Conservation (phyloP, 2,888 invertebrate species). For the Drosophila antonietae region DNA sequence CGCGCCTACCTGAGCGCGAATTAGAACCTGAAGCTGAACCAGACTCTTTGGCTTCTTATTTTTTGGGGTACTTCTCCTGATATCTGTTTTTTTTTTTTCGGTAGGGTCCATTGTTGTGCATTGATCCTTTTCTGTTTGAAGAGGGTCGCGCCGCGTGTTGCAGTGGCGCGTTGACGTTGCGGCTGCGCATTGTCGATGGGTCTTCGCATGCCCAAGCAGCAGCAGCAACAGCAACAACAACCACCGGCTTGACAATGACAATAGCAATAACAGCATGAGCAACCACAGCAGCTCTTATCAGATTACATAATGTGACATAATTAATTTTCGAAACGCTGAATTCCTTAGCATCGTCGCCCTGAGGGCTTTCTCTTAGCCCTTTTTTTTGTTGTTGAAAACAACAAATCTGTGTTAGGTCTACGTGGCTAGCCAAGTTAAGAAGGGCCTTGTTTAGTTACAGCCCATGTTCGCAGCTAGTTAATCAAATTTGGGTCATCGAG, state of each 20-base stretch:
- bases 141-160: conserved; percentile 63
- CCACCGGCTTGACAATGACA: conserved; percentile 36
- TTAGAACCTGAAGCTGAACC: conserved; percentile 31
- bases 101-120: conserved; percentile 27
- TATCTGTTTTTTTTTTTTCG: not conserved
- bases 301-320: conserved; percentile 84
- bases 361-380: conserved; percentile 36
- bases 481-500: conserved; percentile 72
- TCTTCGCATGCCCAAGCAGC: conserved; percentile 39
- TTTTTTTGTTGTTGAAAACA: not conserved
- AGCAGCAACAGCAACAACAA: conserved; percentile 18
- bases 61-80: not conserved
- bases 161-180: conserved; percentile 61
- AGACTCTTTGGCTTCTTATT: conserved; percentile 19
- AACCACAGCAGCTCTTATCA: conserved; percentile 76
- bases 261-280: conserved; percentile 38
- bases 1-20: conserved; percentile 48
- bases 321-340: conserved; percentile 81
- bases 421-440: conserved; percentile 17
- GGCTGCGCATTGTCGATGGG: conserved; percentile 61
- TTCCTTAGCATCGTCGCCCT: conserved; percentile 13
- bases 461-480: conserved; percentile 43
- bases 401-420: not conserved
- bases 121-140: conserved; percentile 58
- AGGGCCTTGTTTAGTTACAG: conserved; percentile 20